These are phyloP conservation scores for Drosophila neonasuta DNA, from an alignment of 2,888 invertebrate genomes.

Conservation along the genomic window DNA sequence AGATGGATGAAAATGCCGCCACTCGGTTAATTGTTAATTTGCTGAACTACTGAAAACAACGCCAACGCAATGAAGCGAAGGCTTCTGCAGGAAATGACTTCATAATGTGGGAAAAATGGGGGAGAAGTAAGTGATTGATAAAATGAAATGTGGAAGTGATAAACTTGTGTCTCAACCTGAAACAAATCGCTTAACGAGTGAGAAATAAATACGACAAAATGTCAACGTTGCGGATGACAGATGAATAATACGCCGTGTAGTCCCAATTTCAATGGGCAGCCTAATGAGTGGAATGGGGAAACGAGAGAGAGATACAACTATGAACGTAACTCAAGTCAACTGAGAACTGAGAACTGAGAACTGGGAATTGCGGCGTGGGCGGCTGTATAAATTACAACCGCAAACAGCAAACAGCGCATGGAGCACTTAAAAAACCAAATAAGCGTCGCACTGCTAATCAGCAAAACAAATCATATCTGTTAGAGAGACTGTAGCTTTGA, in stretches of 20 bases:
- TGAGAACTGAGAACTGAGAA: background rate
- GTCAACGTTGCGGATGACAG: slow-evolving; percentile 34
- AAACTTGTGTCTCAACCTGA: slow-evolving; percentile 19
- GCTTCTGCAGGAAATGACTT: slow-evolving; percentile 44
- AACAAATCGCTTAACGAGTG: slow-evolving; percentile 51
- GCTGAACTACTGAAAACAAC: slow-evolving; percentile 9
- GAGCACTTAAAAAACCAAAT: slow-evolving; percentile 54
- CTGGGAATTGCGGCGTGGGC: slow-evolving; percentile 42
- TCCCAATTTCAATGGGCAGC: slow-evolving; percentile 35
- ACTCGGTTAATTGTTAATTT: slow-evolving; percentile 48
- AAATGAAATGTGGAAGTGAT: slow-evolving; percentile 28
- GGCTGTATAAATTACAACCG: slow-evolving; percentile 71
- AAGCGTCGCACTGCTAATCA: slow-evolving; percentile 62
- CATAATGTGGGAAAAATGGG: slow-evolving; percentile 43
- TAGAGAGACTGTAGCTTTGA: slow-evolving; percentile 26
- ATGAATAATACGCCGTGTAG: slow-evolving; percentile 29
- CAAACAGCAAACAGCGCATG: slow-evolving; percentile 60
- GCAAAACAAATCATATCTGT: slow-evolving; percentile 54
- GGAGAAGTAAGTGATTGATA: slow-evolving; percentile 33
- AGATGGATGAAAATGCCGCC: slow-evolving; percentile 32
- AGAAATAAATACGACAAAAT: slow-evolving; percentile 27
- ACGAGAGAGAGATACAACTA: slow-evolving; percentile 44
- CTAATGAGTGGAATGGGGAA: slow-evolving; percentile 31
- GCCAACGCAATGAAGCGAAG: slow-evolving; percentile 40
- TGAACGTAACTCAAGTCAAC: slow-evolving; percentile 37